A percentile compares a stretch with the other conserved stretches of the same genome.
Evolutionary conservation across 2,888 invertebrate species (phyloP).

Genomic region (Bimastos eiseni): DNA sequence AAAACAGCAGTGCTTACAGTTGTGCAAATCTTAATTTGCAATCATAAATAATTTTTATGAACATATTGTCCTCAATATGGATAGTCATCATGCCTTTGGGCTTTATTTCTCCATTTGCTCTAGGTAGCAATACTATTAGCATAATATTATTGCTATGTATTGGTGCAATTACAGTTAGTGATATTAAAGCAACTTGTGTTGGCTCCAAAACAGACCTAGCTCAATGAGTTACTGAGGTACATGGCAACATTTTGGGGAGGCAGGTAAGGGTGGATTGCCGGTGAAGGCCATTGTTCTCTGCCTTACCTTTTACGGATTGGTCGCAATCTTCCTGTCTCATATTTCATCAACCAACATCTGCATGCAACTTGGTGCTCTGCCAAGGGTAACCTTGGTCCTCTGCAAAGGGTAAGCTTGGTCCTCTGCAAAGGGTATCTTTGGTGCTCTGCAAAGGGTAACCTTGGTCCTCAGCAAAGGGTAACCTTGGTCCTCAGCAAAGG

Average conservation of each 20-base stretch:
- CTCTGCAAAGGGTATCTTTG: too few species aligned
- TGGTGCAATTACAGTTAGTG: not conserved
- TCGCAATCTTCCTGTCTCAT: too few species aligned
- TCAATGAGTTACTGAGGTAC: not conserved
- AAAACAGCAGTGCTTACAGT: not conserved
- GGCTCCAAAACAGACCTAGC: not conserved
- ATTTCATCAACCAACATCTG: too few species aligned
- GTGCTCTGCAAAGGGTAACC: too few species aligned
- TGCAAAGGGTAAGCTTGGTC: too few species aligned
- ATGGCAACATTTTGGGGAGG: not conserved
- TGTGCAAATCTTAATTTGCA: not conserved
- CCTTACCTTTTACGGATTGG: too few species aligned
- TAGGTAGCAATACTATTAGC: not conserved
- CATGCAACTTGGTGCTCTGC: too few species aligned
- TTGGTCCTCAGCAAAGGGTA: too few species aligned
- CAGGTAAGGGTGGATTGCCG: too few species aligned
- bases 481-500: too few species aligned
- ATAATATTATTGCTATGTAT: not conserved
- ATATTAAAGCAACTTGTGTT: not conserved
- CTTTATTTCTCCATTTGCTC: not conserved
- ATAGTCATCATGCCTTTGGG: constrained; percentile 1
- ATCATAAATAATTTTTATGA: not conserved
- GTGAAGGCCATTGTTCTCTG: too few species aligned
- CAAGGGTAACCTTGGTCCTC: too few species aligned
- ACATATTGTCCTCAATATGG: not conserved